Percentiles rank a stretch among this genome's conserved stretches.
These are phyloP conservation scores for Leptobrachium ailaonicum DNA, from an alignment of 2,113 vertebrate genomes.

Conservation along the genomic window DNA sequence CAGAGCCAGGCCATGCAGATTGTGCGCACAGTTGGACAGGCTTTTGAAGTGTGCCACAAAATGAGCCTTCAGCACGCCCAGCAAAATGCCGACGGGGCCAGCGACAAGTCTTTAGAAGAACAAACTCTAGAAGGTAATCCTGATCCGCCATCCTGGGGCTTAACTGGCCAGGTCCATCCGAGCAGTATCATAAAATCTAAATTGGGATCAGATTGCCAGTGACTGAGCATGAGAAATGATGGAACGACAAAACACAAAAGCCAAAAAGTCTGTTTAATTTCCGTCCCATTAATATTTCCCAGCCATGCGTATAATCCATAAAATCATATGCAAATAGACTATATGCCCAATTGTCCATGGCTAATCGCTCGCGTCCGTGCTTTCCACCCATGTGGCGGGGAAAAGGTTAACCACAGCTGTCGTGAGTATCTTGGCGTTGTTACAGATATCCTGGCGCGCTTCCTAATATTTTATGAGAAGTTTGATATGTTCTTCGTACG, in stretches of 20 bases:
- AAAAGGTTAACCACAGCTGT: neutral
- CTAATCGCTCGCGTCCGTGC: neutral
- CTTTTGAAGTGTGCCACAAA: conserved; percentile 86
- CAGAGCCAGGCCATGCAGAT: conserved; percentile 83
- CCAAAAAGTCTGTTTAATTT: neutral
- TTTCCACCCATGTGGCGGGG: neutral
- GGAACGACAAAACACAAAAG: neutral
- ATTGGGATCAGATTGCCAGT: neutral
- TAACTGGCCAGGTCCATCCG: neutral
- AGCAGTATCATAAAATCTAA: conserved; percentile 4
- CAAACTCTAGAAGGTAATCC: conserved; percentile 61
- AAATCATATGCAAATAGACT: conserved; percentile 3
- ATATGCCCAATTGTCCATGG: neutral
- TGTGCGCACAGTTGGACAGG: conserved; percentile 79
- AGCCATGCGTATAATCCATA: conserved; percentile 18
- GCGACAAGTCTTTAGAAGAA: conserved; percentile 72
- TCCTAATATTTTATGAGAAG: neutral
- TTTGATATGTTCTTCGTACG: neutral
- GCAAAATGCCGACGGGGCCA: conserved; percentile 70
- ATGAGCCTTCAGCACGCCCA: conserved; percentile 80
- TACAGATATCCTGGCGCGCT: neutral
- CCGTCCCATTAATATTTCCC: neutral
- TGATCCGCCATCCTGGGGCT: neutral
- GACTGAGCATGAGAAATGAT: neutral
- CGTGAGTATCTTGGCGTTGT: neutral